Evolutionary conservation across 2,888 invertebrate species (phyloP).

Genomic region (Oscheius sp.): DNA sequence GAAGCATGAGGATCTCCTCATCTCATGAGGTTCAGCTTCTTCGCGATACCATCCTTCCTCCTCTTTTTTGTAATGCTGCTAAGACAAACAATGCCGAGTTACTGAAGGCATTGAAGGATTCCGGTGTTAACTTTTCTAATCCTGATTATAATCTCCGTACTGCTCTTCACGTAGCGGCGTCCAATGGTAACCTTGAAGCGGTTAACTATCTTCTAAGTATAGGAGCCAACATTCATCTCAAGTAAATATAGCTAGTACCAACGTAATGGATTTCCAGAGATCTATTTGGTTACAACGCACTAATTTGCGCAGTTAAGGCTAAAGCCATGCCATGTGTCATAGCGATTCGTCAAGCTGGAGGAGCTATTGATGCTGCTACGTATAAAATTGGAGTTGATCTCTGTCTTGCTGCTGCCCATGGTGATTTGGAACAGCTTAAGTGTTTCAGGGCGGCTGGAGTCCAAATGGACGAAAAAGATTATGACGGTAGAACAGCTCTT

Average conservation of each 20-base stretch:
- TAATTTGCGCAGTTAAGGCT: conserved; percentile 77
- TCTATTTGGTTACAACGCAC: conserved; percentile 71
- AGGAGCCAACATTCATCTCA: conserved; percentile 84
- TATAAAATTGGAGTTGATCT: conserved; percentile 77
- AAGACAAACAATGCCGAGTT: conserved; percentile 68
- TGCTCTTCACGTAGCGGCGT: conserved; percentile 83
- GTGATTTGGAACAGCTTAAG: conserved; percentile 69
- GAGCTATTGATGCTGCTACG: conserved; percentile 52
- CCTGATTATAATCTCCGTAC: conserved; percentile 82
- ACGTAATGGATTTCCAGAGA: conserved; percentile 57
- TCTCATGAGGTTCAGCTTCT: conserved; percentile 61
- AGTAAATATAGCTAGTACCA: conserved; percentile 32
- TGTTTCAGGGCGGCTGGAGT: conserved; percentile 69
- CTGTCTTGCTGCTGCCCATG: conserved; percentile 73
- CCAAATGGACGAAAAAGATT: conserved; percentile 60
- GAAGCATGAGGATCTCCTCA: conserved; percentile 62
- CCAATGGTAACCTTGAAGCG: conserved; percentile 78
- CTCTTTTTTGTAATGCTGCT: conserved; percentile 79
- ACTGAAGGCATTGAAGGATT: conserved; percentile 62
- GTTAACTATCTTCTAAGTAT: conserved; percentile 81
- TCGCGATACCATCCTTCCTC: conserved; percentile 77
- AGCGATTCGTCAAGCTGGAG: conserved; percentile 63
- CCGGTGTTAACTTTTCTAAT: conserved; percentile 82
- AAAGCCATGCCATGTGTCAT: conserved; percentile 59
- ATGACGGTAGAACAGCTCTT: conserved; percentile 65